Percentiles rank a stretch among this genome's conserved stretches.
These are phyloP conservation scores for Conus betulinus DNA, from an alignment of 1,140 invertebrate genomes.

Conservation along the genomic window DNA sequence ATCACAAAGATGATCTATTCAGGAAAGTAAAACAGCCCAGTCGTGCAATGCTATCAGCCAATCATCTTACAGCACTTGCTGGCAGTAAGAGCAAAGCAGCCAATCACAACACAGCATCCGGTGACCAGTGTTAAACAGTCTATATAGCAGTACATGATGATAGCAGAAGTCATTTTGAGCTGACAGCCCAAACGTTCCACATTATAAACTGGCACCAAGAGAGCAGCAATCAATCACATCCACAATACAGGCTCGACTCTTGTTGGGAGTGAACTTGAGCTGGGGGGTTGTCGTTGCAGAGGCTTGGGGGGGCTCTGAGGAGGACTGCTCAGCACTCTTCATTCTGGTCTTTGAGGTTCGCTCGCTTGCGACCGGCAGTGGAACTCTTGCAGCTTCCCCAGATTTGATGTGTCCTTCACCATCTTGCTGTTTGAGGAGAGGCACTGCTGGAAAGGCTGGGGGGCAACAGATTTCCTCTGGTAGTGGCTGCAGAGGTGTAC, in stretches of 20 bases:
- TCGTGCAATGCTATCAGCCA: too few relatives aligned
- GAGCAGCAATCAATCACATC: slow-evolving; percentile 14
- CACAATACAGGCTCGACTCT: slow-evolving; percentile 23
- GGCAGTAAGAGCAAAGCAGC: too few relatives aligned
- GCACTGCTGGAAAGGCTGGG: background rate
- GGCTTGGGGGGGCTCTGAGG: background rate
- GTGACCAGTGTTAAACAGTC: background rate
- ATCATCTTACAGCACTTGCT: too few relatives aligned
- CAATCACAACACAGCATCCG: too few relatives aligned
- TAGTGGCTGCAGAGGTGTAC: background rate
- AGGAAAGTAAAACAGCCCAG: too few relatives aligned
- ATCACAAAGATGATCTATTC: too few relatives aligned
- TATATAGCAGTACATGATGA: background rate
- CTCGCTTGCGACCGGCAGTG: background rate
- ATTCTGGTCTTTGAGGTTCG: slow-evolving; percentile 2
- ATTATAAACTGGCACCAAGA: background rate
- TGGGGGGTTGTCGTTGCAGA: slow-evolving; percentile 26
- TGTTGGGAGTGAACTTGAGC: slow-evolving; percentile 15
- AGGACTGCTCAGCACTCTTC: background rate
- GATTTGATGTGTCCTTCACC: slow-evolving; percentile 9
- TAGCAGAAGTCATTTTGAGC: background rate
- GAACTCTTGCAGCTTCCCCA: background rate
- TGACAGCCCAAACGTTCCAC: background rate
- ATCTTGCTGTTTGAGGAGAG: background rate
- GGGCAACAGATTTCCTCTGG: background rate